Conservation (phyloP, 2,113 vertebrate species). For the Hylia prasina region DNA sequence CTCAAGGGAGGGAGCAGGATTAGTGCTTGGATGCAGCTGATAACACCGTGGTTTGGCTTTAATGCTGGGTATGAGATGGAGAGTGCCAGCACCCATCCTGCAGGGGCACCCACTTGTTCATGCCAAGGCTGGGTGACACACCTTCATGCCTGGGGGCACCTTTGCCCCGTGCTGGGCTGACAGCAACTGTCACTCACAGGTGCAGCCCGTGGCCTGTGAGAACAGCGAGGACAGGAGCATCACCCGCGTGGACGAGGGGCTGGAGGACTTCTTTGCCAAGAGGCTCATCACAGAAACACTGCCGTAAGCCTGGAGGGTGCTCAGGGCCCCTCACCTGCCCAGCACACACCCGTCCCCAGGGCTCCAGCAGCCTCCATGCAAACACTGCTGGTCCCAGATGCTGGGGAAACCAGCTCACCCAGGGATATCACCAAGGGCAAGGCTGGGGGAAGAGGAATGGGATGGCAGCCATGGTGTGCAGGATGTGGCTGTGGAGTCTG, state of each 20-base stretch:
- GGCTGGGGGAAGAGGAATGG: neutral
- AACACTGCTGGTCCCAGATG: neutral
- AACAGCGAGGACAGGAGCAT: conserved; percentile 84
- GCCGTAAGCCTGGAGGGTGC: conserved; percentile 71
- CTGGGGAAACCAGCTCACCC: neutral
- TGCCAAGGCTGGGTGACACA: rapidly evolving
- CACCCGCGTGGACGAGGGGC: conserved; percentile 88
- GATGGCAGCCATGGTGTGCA: neutral
- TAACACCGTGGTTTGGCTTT: neutral
- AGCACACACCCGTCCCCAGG: neutral
- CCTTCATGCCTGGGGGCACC: rapidly evolving
- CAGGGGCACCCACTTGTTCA: neutral
- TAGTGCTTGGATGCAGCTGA: neutral
- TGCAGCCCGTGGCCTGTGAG: conserved; percentile 78
- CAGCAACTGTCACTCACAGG: conserved; percentile 27
- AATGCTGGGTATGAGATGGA: rapidly evolving
- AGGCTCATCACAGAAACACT: conserved; percentile 85
- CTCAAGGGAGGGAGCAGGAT: neutral
- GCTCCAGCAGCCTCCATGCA: neutral
- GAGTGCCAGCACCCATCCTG: neutral
- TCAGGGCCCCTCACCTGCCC: neutral
- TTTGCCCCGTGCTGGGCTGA: neutral
- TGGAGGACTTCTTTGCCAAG: conserved; percentile 96
- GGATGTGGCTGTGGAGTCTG: neutral
- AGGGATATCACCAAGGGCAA: rapidly evolving